phyloP scores from a whole-genome alignment of 1,140 invertebrate genomes.

The Eulimnadia texana region DNA sequence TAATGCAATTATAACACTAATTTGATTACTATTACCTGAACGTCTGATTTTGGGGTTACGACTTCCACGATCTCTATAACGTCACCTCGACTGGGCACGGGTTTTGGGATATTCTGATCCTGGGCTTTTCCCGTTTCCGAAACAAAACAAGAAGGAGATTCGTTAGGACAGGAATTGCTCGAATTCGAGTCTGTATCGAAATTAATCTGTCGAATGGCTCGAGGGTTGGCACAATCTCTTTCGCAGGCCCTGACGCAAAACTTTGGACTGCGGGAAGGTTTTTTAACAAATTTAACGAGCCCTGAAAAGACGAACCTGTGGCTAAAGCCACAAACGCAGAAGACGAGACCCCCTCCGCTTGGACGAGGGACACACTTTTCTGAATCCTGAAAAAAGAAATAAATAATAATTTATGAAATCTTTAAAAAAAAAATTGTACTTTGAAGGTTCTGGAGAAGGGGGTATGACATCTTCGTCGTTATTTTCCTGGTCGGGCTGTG shows the following conservation, averaged over 20 bases:
- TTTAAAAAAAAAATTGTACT: not conserved
- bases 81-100: not conserved
- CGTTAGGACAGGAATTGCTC: not conserved
- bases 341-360: not conserved
- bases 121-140: not conserved
- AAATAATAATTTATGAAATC: too few relatives aligned
- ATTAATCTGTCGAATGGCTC: slow-evolving; percentile 4
- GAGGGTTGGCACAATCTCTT: not conserved
- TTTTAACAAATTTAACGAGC: too few relatives aligned
- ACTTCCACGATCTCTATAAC: too few relatives aligned
- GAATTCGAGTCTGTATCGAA: slow-evolving; percentile 3
- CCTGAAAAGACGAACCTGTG: not conserved
- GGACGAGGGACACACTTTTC: too few relatives aligned
- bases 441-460: not conserved
- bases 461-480: not conserved
- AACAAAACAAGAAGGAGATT: not conserved
- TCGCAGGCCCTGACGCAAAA: not conserved
- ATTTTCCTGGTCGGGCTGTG: not conserved
- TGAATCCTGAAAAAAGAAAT: too few relatives aligned
- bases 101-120: not conserved
- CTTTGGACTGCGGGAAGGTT: not conserved
- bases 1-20: too few relatives aligned
- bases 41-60: too few relatives aligned
- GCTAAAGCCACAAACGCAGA: slow-evolving; percentile 7
- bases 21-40: too few relatives aligned